Evolutionary conservation across 1,140 invertebrate species (phyloP).

Genomic region (Dreissena polymorpha): DNA sequence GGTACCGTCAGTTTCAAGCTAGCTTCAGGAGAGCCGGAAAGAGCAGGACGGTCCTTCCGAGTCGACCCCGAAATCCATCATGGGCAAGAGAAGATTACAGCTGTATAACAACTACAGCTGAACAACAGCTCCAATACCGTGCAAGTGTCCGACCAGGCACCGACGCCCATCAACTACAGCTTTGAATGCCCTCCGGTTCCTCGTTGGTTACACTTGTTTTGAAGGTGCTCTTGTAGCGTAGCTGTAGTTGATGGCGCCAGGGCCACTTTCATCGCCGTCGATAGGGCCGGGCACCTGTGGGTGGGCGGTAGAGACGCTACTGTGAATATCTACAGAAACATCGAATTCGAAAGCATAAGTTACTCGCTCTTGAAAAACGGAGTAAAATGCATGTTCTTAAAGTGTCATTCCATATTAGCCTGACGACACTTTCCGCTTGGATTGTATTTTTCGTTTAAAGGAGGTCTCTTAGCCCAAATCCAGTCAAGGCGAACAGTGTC

Average conservation of each 20-base stretch:
- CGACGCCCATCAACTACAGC: conserved; percentile 29
- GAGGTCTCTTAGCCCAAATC: too few species aligned
- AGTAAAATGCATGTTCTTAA: too few species aligned
- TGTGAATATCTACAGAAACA: neutral
- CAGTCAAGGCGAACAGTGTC: too few species aligned
- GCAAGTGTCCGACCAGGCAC: conserved; percentile 19
- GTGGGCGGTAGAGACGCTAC: conserved; percentile 39
- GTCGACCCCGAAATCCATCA: conserved; percentile 30
- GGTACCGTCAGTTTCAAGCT: conserved; percentile 43
- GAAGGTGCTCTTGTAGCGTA: conserved; percentile 5
- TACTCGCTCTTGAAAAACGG: too few species aligned
- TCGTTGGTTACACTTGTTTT: conserved; percentile 3
- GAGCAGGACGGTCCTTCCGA: conserved; percentile 37
- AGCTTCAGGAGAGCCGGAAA: conserved; percentile 39
- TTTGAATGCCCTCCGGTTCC: conserved; percentile 40
- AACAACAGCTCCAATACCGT: conserved; percentile 33
- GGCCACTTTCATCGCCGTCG: conserved; percentile 58
- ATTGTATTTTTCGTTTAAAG: too few species aligned
- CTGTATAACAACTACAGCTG: neutral
- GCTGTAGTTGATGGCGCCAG: conserved; percentile 57
- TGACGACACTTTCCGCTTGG: too few species aligned
- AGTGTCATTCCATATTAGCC: too few species aligned
- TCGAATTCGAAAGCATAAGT: neutral
- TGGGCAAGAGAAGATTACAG: conserved; percentile 1
- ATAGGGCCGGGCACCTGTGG: conserved; percentile 52